These are phyloP conservation scores for Sebastiscus tertius DNA, from an alignment of 2,797 vertebrate genomes.

Conservation along the genomic window DNA sequence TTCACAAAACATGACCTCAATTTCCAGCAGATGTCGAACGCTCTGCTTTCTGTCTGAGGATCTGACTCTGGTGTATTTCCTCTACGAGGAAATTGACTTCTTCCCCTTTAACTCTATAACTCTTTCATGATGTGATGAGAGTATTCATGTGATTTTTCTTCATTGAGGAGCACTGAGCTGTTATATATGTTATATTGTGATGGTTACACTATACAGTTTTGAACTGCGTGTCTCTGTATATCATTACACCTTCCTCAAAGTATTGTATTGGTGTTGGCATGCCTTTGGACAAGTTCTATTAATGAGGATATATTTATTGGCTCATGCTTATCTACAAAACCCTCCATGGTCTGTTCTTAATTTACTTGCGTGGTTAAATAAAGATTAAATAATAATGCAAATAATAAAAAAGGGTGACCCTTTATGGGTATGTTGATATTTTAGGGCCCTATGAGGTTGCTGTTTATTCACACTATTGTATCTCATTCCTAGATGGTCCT, in stretches of 20 bases:
- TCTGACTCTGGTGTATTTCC: neutral
- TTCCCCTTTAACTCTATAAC: neutral
- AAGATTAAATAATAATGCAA: too few species aligned
- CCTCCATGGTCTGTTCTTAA: too few species aligned
- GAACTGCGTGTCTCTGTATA: neutral
- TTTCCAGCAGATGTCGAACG: neutral
- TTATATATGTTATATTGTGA: neutral
- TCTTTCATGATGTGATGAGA: neutral
- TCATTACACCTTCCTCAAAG: too few species aligned
- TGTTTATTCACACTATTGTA: too few species aligned
- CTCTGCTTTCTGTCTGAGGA: neutral
- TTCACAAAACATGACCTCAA: neutral
- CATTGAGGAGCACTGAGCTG: neutral
- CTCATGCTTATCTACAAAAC: too few species aligned
- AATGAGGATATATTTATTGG: too few species aligned
- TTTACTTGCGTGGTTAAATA: accelerated
- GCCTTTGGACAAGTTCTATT: too few species aligned
- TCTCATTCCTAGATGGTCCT: too few species aligned
- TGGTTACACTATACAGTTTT: neutral
- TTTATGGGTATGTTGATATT: too few species aligned
- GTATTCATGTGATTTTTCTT: neutral
- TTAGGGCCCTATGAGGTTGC: too few species aligned
- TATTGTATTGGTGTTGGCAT: too few species aligned
- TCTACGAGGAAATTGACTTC: neutral
- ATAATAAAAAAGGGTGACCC: too few species aligned